Evolutionary conservation across 2,113 vertebrate species (phyloP).

Genomic region (Corythoichthys haematopterus): DNA sequence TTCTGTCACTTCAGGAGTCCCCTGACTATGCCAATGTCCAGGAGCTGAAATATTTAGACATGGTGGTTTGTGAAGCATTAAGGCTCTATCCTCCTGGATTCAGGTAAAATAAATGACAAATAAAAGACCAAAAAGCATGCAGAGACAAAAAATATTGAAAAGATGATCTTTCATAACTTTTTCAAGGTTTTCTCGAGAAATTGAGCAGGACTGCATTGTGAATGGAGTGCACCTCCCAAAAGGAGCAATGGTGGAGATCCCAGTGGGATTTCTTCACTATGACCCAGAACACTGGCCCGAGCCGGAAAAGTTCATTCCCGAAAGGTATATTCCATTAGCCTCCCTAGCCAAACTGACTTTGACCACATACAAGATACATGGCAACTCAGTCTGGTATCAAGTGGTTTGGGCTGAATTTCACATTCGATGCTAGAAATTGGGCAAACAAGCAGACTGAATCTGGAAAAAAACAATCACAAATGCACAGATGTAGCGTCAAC

Average conservation of each 20-base stretch:
- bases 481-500: no score
- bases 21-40: conserved; percentile 79
- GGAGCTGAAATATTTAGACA: conserved; percentile 88
- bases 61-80: conserved; percentile 86
- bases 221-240: conserved; percentile 80
- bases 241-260: conserved; percentile 78
- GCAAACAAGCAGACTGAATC: no score
- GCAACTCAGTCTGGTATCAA: no score
- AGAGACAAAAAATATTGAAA: not conserved
- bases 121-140: not conserved
- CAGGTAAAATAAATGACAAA: conserved; percentile 69
- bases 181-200: conserved; percentile 79
- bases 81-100: conserved; percentile 90
- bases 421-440: no score
- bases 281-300: conserved; percentile 83
- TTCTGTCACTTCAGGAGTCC: conserved; percentile 64
- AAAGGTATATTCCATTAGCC: conserved; percentile 72
- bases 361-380: no score
- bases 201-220: conserved; percentile 76
- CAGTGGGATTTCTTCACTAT: conserved; percentile 81
- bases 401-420: no score
- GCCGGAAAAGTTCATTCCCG: conserved; percentile 85
- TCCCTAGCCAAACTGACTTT: no score
- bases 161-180: not conserved
- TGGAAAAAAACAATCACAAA: no score